These are phyloP conservation scores for Engystomops pustulosus DNA, from an alignment of 2,113 vertebrate species.

Conservation along the genomic window DNA sequence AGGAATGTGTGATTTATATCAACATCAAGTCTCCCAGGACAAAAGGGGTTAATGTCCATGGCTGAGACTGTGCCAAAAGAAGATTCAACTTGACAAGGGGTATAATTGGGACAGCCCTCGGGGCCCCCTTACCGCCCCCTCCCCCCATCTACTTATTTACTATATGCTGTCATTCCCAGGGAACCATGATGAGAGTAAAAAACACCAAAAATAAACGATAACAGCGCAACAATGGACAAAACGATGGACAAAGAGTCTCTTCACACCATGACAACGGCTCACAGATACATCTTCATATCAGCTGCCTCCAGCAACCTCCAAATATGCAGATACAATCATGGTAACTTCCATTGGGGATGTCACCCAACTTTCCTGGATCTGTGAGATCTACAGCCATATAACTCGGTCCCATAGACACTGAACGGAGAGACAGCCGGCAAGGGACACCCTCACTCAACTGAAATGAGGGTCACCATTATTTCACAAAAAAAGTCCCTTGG, in stretches of 20 bases:
- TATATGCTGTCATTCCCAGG: constrained; percentile 57
- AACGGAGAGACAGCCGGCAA: too few species aligned
- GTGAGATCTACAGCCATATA: too few species aligned
- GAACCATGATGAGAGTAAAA: constrained; percentile 57
- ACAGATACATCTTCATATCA: constrained; percentile 72
- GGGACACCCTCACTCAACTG: too few species aligned
- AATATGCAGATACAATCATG: not conserved
- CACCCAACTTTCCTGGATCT: too few species aligned
- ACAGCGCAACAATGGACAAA: constrained; percentile 67
- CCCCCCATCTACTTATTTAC: constrained; percentile 35
- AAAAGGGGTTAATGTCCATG: constrained; percentile 59
- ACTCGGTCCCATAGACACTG: too few species aligned
- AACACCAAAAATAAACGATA: constrained; percentile 60
- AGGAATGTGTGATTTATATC: constrained; percentile 57
- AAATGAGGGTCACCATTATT: too few species aligned
- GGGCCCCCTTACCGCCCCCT: constrained; percentile 7
- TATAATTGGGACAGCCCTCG: constrained; percentile 49
- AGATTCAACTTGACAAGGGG: constrained; percentile 61
- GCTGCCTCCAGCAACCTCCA: constrained; percentile 41
- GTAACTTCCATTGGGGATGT: too few species aligned
- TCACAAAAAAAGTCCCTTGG: too few species aligned
- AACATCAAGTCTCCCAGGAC: constrained; percentile 47
- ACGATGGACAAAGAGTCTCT: constrained; percentile 69
- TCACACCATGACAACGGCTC: constrained; percentile 65
- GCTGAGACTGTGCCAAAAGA: constrained; percentile 58